Evolutionary conservation across 2,113 vertebrate genomes (phyloP).

Genomic region (Notarius lentiginosus): DNA sequence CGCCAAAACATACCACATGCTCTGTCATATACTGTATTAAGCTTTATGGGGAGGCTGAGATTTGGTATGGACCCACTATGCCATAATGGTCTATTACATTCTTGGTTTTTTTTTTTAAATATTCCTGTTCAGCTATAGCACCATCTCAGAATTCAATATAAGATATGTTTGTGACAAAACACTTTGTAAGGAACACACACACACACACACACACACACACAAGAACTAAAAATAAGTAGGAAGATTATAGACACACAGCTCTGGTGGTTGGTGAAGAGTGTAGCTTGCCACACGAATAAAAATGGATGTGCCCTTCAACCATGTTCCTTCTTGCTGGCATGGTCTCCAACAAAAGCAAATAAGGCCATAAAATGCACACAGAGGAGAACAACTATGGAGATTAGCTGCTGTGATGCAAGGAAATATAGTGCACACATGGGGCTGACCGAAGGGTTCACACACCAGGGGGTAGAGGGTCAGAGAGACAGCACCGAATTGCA

Average conservation of each 20-base stretch:
- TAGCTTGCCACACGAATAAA: conserved; percentile 36
- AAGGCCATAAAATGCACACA: conserved; percentile 48
- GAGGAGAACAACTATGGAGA: conserved; percentile 31
- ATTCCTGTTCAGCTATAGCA: conserved; percentile 27
- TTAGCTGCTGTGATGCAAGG: conserved; percentile 30
- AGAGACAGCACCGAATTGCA: not conserved
- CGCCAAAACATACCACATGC: conserved; percentile 1
- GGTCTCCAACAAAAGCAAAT: conserved; percentile 58
- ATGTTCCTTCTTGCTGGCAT: conserved; percentile 12
- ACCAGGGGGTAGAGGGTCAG: not conserved
- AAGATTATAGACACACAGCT: not conserved
- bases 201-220: not conserved
- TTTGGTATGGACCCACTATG: not conserved
- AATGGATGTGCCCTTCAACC: conserved; percentile 38
- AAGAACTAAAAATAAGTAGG: conserved; percentile 12
- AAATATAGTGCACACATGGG: conserved; percentile 52
- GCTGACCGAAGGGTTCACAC: conserved; percentile 40
- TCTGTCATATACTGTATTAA: not conserved
- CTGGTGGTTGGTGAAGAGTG: conserved; percentile 11
- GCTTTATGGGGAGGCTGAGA: not conserved
- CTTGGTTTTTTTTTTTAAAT: conserved; percentile 10
- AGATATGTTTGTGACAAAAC: conserved; percentile 20
- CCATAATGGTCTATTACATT: conserved; percentile 18
- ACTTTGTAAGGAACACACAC: conserved; percentile 33
- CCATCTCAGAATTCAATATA: conserved; percentile 33